phyloP scores from a whole-genome alignment of 2,888 invertebrate species.

The Blomia tropicalis region DNA sequence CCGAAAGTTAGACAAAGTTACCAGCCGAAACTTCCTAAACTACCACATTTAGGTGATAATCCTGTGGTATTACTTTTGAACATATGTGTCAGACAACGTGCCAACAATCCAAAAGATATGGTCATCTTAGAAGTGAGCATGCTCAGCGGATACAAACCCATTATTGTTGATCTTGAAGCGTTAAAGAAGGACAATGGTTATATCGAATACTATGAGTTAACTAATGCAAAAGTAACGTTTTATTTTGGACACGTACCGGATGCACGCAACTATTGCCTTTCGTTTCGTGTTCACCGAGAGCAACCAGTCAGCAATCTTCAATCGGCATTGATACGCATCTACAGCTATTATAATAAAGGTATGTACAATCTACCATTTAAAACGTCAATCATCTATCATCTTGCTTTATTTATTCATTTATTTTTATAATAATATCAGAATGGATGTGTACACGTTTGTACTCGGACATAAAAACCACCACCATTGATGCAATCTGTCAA shows the following conservation, averaged over 20 bases:
- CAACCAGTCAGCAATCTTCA: constrained; percentile 25
- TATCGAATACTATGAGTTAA: not conserved
- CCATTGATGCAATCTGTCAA: not conserved
- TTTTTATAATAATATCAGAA: too few species aligned
- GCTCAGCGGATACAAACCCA: constrained; percentile 28
- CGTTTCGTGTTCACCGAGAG: constrained; percentile 23
- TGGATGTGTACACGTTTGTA: not conserved
- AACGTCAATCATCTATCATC: not conserved
- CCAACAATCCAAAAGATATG: constrained; percentile 27
- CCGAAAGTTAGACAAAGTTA: not conserved
- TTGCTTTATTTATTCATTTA: too few species aligned
- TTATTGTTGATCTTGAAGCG: constrained; percentile 26
- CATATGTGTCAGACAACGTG: constrained; percentile 21
- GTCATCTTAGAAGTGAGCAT: constrained; percentile 30
- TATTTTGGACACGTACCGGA: constrained; percentile 22
- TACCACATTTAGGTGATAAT: not conserved
- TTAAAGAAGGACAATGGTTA: constrained; percentile 1
- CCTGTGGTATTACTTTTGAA: constrained; percentile 19
- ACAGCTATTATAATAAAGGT: constrained; percentile 31
- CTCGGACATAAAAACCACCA: not conserved
- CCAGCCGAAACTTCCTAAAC: not conserved
- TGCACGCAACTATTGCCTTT: constrained; percentile 18
- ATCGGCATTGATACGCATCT: constrained; percentile 29
- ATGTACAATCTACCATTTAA: not conserved
- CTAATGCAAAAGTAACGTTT: constrained; percentile 15